Conservation (phyloP, 1,140 invertebrate genomes). For the Neoseiulus cucumeris region DNA sequence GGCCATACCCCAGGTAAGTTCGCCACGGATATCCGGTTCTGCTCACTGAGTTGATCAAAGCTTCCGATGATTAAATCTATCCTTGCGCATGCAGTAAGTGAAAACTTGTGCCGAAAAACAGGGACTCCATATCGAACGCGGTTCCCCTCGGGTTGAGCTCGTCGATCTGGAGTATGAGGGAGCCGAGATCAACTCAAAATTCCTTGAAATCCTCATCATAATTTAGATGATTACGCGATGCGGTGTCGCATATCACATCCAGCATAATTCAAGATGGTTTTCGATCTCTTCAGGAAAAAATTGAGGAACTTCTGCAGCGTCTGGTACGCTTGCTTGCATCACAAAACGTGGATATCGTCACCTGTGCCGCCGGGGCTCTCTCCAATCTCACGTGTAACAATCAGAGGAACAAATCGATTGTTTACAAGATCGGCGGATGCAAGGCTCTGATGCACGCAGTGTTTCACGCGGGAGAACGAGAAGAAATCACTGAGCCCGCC, state of each 20-base stretch:
- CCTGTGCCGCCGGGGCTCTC: constrained; percentile 33
- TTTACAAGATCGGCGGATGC: constrained; percentile 30
- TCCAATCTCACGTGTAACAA: constrained; percentile 37
- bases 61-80: too few species aligned
- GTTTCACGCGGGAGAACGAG: constrained; percentile 28
- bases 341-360: constrained; percentile 21
- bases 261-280: too few species aligned
- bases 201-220: too few species aligned
- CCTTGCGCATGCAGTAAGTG: too few species aligned
- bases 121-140: constrained; percentile 32
- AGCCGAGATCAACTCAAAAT: neutral
- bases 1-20: neutral
- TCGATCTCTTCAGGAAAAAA: constrained; percentile 14
- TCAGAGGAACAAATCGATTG: constrained; percentile 30
- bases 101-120: constrained; percentile 17
- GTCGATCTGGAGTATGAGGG: too few species aligned
- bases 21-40: too few species aligned
- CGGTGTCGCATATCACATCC: too few species aligned
- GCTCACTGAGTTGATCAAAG: too few species aligned
- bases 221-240: too few species aligned
- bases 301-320: constrained; percentile 29
- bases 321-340: constrained; percentile 29
- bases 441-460: constrained; percentile 29
- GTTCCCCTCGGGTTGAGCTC: constrained; percentile 27
- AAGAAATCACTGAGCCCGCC: constrained; percentile 34